Evolutionary conservation across 2,113 vertebrate species (phyloP).

Genomic region (Hemibagrus wyckioides): DNA sequence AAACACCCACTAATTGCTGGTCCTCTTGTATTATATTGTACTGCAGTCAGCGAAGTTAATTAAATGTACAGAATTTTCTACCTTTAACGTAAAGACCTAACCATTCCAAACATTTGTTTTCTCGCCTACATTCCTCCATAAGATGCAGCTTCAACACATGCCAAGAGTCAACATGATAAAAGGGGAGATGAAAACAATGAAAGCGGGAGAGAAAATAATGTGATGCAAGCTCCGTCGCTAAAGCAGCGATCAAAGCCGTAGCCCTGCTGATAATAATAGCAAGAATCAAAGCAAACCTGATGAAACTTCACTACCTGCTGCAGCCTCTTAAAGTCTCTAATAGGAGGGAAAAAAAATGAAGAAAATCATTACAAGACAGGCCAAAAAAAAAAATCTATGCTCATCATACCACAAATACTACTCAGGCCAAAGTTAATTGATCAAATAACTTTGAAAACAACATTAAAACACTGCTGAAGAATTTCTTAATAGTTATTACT

Average conservation of each 20-base stretch:
- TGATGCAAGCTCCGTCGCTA: background rate
- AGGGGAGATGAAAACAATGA: conserved; percentile 12
- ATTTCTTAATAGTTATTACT: background rate
- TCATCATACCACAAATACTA: background rate
- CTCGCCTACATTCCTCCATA: conserved; percentile 17
- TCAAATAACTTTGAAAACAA: background rate
- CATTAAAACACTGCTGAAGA: background rate
- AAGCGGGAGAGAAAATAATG: background rate
- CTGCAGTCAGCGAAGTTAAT: background rate
- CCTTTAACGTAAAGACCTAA: conserved; percentile 5
- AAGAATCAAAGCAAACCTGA: conserved; percentile 29
- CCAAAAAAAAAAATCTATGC: background rate
- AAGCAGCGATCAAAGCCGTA: conserved; percentile 14
- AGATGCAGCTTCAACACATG: background rate
- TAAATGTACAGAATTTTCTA: background rate
- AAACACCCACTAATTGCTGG: background rate
- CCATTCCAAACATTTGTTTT: conserved; percentile 12
- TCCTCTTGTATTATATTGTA: background rate
- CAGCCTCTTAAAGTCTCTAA: background rate
- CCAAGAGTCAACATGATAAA: background rate
- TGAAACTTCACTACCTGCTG: conserved; percentile 10
- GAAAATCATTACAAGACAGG: background rate
- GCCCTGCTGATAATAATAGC: conserved; percentile 12
- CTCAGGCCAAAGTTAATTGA: background rate
- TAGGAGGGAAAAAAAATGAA: background rate